phyloP scores from a whole-genome alignment of 2,113 vertebrate genomes.

The Caretta caretta region DNA sequence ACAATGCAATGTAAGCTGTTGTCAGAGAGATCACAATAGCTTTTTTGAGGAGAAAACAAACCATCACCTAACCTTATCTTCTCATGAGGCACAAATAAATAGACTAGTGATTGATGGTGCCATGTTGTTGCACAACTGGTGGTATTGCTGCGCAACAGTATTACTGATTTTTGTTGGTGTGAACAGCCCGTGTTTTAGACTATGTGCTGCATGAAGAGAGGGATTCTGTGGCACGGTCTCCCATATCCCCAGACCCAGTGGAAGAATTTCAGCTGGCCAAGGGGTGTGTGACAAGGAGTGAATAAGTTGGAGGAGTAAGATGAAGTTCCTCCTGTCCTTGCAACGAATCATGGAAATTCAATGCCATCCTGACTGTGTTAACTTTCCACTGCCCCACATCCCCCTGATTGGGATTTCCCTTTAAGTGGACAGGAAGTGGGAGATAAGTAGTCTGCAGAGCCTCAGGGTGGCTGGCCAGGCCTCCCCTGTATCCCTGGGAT shows the following conservation, averaged over 20 bases:
- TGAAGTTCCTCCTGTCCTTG: not conserved
- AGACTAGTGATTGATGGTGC: not conserved
- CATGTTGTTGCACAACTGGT: not conserved
- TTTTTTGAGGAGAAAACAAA: not conserved
- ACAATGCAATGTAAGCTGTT: not conserved
- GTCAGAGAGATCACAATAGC: slow-evolving; percentile 45
- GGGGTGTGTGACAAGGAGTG: slow-evolving; percentile 14
- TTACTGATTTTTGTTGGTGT: not conserved
- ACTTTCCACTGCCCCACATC: slow-evolving; percentile 30
- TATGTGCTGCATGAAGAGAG: not conserved
- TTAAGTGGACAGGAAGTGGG: slow-evolving; percentile 27
- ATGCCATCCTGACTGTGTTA: not conserved
- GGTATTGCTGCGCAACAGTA: not conserved
- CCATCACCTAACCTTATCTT: rapidly evolving
- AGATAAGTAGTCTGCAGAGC: slow-evolving; percentile 8
- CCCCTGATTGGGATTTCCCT: slow-evolving; percentile 18
- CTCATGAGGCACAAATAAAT: not conserved
- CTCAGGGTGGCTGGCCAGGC: slow-evolving; percentile 25
- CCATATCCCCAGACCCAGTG: rapidly evolving
- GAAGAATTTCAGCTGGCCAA: not conserved
- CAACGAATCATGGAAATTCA: slow-evolving; percentile 24
- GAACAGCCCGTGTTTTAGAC: too few species aligned
- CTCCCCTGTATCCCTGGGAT: not conserved
- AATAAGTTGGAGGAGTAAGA: slow-evolving; percentile 14
- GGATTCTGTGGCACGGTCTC: not conserved